These are phyloP conservation scores for Neoitamus cyanurus DNA, from an alignment of 2,888 invertebrate species.

Conservation along the genomic window DNA sequence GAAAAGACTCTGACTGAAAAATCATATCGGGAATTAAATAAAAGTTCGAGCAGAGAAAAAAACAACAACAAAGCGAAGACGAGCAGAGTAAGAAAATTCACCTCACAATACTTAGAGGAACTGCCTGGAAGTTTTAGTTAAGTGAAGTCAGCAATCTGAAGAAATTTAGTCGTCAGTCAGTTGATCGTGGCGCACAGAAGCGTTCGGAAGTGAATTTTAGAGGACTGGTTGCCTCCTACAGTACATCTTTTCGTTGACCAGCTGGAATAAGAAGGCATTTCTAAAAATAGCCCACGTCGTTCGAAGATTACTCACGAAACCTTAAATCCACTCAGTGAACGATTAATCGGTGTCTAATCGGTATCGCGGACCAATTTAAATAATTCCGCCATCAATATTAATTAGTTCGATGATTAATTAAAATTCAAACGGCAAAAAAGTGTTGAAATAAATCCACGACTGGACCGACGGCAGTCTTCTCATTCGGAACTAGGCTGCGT, in stretches of 20 bases:
- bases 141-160: slow-evolving; percentile 41
- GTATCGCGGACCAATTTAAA: slow-evolving; percentile 13
- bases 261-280: not conserved
- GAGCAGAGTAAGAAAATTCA: not conserved
- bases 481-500: not conserved
- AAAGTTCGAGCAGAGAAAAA: slow-evolving; percentile 23
- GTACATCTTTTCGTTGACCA: not conserved
- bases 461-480: slow-evolving; percentile 7
- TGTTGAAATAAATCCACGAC: slow-evolving; percentile 19
- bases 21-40: slow-evolving; percentile 38
- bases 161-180: slow-evolving; percentile 57
- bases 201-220: slow-evolving; percentile 65
- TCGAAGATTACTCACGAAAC: not conserved
- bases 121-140: slow-evolving; percentile 39
- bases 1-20: slow-evolving; percentile 3
- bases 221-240: not conserved
- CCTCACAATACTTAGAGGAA: slow-evolving; percentile 23
- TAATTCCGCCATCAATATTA: slow-evolving; percentile 41
- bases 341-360: slow-evolving; percentile 2
- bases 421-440: not conserved
- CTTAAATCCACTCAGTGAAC: not conserved
- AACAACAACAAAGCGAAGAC: slow-evolving; percentile 1
- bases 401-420: slow-evolving; percentile 42
- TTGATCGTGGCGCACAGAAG: slow-evolving; percentile 68
- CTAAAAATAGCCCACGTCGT: not conserved